Conservation (phyloP, 1,140 invertebrate genomes). For the Globodera ellingtonae region DNA sequence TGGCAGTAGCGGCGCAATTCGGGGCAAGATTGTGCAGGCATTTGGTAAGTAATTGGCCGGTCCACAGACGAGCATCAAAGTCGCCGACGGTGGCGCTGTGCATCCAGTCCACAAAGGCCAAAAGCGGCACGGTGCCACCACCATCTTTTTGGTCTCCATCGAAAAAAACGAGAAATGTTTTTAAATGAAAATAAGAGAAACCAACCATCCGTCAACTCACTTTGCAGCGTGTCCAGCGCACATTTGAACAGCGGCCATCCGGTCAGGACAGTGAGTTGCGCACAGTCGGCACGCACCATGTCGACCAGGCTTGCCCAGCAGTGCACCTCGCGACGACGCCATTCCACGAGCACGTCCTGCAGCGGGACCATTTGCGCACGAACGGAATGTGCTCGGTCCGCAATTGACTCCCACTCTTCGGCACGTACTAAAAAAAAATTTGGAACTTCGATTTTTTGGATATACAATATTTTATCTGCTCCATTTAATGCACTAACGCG, state of each 20-base stretch:
- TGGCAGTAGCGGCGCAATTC: not conserved
- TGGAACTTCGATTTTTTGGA: not conserved
- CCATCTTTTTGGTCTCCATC: conserved; percentile 1
- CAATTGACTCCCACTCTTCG: conserved; percentile 70
- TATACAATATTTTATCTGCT: too few relatives aligned
- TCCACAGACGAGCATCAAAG: conserved; percentile 77
- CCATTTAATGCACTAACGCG: too few relatives aligned
- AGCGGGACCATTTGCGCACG: conserved; percentile 74
- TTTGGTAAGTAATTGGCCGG: conserved; percentile 76
- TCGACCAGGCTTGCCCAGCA: conserved; percentile 80
- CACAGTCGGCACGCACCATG: conserved; percentile 67
- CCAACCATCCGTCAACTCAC: not conserved
- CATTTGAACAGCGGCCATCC: conserved; percentile 57
- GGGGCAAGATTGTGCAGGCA: conserved; percentile 52
- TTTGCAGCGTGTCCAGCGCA: not conserved
- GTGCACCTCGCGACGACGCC: conserved; percentile 86
- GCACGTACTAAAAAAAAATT: conserved; percentile 51
- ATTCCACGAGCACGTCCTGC: conserved; percentile 80
- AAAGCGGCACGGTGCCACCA: not conserved
- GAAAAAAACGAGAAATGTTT: too few relatives aligned
- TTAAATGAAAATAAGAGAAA: too few relatives aligned
- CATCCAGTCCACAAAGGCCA: conserved; percentile 69
- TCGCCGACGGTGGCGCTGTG: conserved; percentile 82
- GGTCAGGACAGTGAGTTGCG: conserved; percentile 45
- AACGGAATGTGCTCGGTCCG: conserved; percentile 82